Evolutionary conservation across 1,140 invertebrate genomes (phyloP).

Genomic region (Tetranychus cinnabarinus): DNA sequence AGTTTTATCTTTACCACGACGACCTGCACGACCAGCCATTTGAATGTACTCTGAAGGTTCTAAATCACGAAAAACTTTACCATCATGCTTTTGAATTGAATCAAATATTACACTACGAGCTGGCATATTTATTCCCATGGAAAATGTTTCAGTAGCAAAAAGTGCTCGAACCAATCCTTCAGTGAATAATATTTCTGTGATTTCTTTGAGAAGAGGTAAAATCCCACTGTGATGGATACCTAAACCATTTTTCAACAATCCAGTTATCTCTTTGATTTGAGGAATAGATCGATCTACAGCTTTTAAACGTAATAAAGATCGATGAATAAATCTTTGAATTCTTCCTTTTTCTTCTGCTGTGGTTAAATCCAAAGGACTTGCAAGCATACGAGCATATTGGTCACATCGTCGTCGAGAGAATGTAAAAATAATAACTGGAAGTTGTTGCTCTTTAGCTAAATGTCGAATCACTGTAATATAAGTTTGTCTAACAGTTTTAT

Average conservation of each 20-base stretch:
- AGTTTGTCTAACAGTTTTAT: slow-evolving; percentile 28
- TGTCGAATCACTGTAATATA: slow-evolving; percentile 63
- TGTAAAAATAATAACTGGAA: slow-evolving; percentile 82
- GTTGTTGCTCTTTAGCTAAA: slow-evolving; percentile 46
- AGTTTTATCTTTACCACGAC: slow-evolving; percentile 68
- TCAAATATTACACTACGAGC: slow-evolving; percentile 89
- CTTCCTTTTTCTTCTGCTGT: slow-evolving; percentile 52
- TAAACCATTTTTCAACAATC: slow-evolving; percentile 61
- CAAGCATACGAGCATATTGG: slow-evolving; percentile 38
- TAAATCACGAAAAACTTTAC: slow-evolving; percentile 43
- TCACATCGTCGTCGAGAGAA: slow-evolving; percentile 74
- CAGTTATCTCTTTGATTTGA: slow-evolving; percentile 48
- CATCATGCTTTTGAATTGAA: slow-evolving; percentile 72
- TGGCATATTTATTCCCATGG: slow-evolving; percentile 98
- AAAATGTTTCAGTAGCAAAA: slow-evolving; percentile 97
- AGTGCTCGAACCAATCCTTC: slow-evolving; percentile 67
- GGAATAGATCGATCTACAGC: slow-evolving; percentile 60
- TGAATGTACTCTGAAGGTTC: slow-evolving; percentile 81
- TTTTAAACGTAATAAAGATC: slow-evolving; percentile 55
- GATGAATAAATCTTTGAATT: slow-evolving; percentile 58
- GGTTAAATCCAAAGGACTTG: slow-evolving; percentile 44
- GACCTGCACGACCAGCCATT: slow-evolving; percentile 90
- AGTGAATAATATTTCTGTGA: slow-evolving; percentile 91
- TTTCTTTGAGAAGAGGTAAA: slow-evolving; percentile 85
- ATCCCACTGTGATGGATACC: slow-evolving; percentile 95